These are phyloP conservation scores for Ursus arctos DNA, from an alignment of 2,113 vertebrate species.

Conservation along the genomic window DNA sequence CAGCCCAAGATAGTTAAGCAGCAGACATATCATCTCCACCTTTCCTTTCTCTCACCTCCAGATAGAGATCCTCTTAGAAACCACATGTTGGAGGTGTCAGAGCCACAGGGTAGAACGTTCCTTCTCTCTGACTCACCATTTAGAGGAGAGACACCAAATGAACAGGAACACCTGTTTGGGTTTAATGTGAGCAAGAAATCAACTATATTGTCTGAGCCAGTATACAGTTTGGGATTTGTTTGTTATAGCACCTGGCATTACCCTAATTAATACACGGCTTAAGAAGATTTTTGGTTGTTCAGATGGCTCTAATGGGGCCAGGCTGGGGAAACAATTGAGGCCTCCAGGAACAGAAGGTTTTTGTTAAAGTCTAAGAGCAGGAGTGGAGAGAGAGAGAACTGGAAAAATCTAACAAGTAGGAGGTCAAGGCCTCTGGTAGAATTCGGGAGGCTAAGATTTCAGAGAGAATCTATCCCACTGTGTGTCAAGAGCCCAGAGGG, in stretches of 20 bases:
- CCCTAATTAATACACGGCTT: not conserved
- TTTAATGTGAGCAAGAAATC: slow-evolving; percentile 31
- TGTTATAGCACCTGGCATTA: not conserved
- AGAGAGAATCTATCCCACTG: not conserved
- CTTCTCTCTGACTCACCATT: not conserved
- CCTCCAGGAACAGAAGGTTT: not conserved
- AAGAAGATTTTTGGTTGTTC: slow-evolving; percentile 1
- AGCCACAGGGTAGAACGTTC: not conserved
- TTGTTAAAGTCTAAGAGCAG: not conserved
- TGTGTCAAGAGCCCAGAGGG: not conserved
- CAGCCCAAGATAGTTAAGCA: not conserved
- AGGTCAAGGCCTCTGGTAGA: not conserved
- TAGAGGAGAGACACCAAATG: not conserved
- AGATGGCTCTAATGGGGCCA: not conserved
- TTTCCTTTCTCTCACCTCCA: not conserved
- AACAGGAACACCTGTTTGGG: not conserved
- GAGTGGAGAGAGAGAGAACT: not conserved
- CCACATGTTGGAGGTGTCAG: not conserved
- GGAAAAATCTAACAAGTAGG: not conserved
- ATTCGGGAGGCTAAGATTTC: not conserved
- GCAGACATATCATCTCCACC: not conserved
- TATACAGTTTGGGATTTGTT: not conserved
- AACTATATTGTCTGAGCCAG: not conserved
- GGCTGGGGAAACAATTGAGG: not conserved
- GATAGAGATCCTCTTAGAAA: not conserved